These are phyloP conservation scores for Agraylea sexmaculata DNA, from an alignment of 1,140 invertebrate genomes.

Conservation along the genomic window DNA sequence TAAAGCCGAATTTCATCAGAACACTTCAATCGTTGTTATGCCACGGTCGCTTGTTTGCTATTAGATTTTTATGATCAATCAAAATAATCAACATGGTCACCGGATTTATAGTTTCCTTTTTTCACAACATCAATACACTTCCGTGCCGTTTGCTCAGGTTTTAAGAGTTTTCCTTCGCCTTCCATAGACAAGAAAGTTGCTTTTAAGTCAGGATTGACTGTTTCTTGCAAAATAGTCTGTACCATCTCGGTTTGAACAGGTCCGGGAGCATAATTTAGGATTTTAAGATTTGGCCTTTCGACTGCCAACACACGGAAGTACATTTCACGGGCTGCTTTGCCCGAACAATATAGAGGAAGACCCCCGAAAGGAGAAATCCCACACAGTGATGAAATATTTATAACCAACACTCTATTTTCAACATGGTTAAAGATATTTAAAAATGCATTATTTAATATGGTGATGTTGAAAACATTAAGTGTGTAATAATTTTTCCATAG, in stretches of 20 bases:
- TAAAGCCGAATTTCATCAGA: neutral
- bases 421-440: slow-evolving; percentile 51
- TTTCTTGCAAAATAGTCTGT: slow-evolving; percentile 45
- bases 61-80: slow-evolving; percentile 42
- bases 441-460: slow-evolving; percentile 67
- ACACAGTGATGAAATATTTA: slow-evolving; percentile 82
- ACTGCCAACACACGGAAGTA: slow-evolving; percentile 75
- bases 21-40: slow-evolving; percentile 6
- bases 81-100: slow-evolving; percentile 80
- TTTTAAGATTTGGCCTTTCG: slow-evolving; percentile 63
- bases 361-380: slow-evolving; percentile 65
- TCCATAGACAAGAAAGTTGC: slow-evolving; percentile 45
- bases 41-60: too few relatives aligned
- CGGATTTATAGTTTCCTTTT: slow-evolving; percentile 63
- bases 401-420: slow-evolving; percentile 42
- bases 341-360: slow-evolving; percentile 70
- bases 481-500: slow-evolving; percentile 57
- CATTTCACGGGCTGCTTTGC: slow-evolving; percentile 87
- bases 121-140: slow-evolving; percentile 61
- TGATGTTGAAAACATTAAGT: slow-evolving; percentile 68
- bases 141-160: slow-evolving; percentile 58
- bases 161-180: slow-evolving; percentile 55
- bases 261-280: slow-evolving; percentile 89
- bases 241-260: slow-evolving; percentile 89
- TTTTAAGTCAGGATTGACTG: slow-evolving; percentile 46